A percentile compares a stretch with the other conserved stretches of the same genome.
Evolutionary conservation across 2,797 vertebrate genomes (phyloP).

Genomic region (Siniperca undulata): DNA sequence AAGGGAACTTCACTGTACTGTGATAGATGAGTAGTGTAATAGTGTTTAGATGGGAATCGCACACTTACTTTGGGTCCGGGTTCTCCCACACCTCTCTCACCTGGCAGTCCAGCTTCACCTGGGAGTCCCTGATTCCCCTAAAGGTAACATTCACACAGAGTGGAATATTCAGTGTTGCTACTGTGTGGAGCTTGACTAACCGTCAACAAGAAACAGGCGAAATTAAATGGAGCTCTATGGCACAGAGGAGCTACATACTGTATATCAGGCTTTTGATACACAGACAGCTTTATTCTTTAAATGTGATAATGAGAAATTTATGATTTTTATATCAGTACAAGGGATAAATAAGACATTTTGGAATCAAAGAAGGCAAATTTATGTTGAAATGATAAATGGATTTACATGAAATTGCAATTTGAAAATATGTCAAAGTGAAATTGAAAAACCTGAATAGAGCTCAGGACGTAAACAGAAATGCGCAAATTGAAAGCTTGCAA

Average conservation of each 20-base stretch:
- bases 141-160: conserved; percentile 20
- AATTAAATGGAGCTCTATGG: neutral
- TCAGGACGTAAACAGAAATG: neutral
- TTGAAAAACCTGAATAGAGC: neutral
- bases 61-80: conserved; percentile 85
- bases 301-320: no score
- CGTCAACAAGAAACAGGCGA: neutral
- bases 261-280: no score
- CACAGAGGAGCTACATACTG: no score
- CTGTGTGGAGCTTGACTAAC: neutral
- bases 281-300: neutral
- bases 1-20: neutral
- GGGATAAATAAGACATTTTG: neutral
- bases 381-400: neutral
- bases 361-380: neutral
- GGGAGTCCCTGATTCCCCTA: conserved; percentile 87
- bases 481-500: neutral
- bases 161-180: neutral
- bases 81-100: conserved; percentile 82
- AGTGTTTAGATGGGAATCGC: neutral
- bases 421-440: neutral
- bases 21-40: neutral
- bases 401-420: neutral
- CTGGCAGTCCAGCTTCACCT: conserved; percentile 85
- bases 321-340: neutral